Evolutionary conservation across 1,140 invertebrate species (phyloP).

Genomic region (Pachypsylla venusta): DNA sequence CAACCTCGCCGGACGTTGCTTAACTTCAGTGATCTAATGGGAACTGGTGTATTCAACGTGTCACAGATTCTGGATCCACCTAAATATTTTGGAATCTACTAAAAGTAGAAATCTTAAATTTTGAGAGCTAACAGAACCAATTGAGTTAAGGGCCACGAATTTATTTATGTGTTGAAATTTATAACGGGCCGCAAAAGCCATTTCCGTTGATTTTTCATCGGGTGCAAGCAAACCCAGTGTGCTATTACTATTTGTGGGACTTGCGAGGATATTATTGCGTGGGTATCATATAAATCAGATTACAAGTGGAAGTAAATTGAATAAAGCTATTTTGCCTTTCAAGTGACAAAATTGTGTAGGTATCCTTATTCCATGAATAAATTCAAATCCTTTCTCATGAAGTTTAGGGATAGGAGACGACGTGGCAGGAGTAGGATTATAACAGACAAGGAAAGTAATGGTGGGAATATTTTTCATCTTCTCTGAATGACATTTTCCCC

Average conservation of each 20-base stretch:
- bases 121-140: no score
- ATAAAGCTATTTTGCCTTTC: no score
- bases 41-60: no score
- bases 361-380: constrained; percentile 9
- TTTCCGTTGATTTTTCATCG: neutral
- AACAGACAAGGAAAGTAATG: neutral
- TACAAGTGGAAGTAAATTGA: no score
- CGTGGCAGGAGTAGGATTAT: neutral
- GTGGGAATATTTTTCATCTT: constrained; percentile 5
- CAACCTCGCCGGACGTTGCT: no score
- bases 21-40: no score
- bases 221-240: neutral
- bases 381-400: constrained; percentile 8
- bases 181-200: neutral
- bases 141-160: no score
- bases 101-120: no score
- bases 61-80: no score
- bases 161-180: neutral
- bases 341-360: no score
- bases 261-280: neutral
- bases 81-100: no score
- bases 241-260: neutral
- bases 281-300: neutral
- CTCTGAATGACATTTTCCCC: neutral
- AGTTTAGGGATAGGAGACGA: constrained; percentile 8